phyloP scores from a whole-genome alignment of 2,113 vertebrate genomes.

The Sapajus apella region DNA sequence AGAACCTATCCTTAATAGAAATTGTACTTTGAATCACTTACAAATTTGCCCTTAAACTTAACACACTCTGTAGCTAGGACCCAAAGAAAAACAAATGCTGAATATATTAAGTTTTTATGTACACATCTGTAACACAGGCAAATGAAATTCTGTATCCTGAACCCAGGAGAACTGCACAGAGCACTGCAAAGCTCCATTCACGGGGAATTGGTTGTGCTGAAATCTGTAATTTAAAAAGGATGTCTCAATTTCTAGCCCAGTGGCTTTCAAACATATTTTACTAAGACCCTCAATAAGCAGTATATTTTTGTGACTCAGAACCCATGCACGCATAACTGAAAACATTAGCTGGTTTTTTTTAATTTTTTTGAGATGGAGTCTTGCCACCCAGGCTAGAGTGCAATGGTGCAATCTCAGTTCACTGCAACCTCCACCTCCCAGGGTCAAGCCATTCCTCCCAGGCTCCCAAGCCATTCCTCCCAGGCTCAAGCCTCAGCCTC shows the following conservation, averaged over 20 bases:
- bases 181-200: background rate
- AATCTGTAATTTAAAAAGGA: background rate
- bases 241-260: background rate
- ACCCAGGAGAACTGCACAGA: background rate
- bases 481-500: no score
- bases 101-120: background rate
- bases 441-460: no score
- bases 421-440: no score
- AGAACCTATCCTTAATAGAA: constrained; percentile 26
- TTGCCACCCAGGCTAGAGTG: no score
- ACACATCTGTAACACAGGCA: background rate
- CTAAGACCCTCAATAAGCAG: constrained; percentile 16
- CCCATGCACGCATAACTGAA: background rate
- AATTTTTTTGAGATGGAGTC: no score
- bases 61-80: background rate
- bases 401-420: no score
- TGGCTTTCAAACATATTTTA: constrained; percentile 22
- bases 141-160: constrained; percentile 52
- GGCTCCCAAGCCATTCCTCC: no score
- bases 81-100: background rate
- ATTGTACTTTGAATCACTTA: constrained; percentile 23
- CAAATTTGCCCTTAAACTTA: constrained; percentile 45
- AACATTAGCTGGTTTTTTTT: background rate
- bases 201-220: background rate
- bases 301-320: constrained; percentile 33